Evolutionary conservation across 2,888 invertebrate genomes (phyloP), one percentile per base, ranked within the genome.

Genomic region (Eupithecia subfuscata): DNA sequence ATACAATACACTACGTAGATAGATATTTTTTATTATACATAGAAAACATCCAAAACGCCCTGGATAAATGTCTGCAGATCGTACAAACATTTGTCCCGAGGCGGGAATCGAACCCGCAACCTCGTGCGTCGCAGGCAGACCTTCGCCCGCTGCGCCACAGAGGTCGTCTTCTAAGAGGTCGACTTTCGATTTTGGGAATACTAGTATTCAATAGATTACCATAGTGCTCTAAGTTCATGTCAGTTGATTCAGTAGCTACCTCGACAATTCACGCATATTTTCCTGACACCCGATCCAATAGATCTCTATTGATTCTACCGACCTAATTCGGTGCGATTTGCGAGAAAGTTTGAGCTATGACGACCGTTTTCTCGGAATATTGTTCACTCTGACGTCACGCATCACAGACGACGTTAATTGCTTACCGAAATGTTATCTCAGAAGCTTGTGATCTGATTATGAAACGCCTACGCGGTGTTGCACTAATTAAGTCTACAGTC

Each of bases 281-380:
- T 60, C 12, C 22, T 12, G 60, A 60, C 60, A 60, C 60, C 60
- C 60, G 60, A 60, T n/a, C 37, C 16, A 67, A 67, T 67, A 37
- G 40, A 67, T 67, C 65, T 11, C n/a, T 37, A 34, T 65, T 37
- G 37, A 40, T 37, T 67, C 65, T 37, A 67, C n/a, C 37, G 11
- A 40, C 40, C 65, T 37, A 67, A 37, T 67, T 67, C 65, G 37
- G 65, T n/a, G 65, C 37, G 65, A 37, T n/a, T n/a, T n/a, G 40
- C 65, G 12, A 60, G 60, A n/a, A n/a, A n/a, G n/a, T 22, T 56
- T 22, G 40, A 9, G 37, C 22, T 40, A n/a, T 40, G 65, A 67
- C 40, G 65, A n/a, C 5, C 11, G 40, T n/a, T 60, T 40, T 67
- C 65, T 37, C 40, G 40, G 34, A 67, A 67, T 67, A 52, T 48